Evolutionary conservation across 2,888 invertebrate species (phyloP).

Genomic region (Achlya flavicornis): DNA sequence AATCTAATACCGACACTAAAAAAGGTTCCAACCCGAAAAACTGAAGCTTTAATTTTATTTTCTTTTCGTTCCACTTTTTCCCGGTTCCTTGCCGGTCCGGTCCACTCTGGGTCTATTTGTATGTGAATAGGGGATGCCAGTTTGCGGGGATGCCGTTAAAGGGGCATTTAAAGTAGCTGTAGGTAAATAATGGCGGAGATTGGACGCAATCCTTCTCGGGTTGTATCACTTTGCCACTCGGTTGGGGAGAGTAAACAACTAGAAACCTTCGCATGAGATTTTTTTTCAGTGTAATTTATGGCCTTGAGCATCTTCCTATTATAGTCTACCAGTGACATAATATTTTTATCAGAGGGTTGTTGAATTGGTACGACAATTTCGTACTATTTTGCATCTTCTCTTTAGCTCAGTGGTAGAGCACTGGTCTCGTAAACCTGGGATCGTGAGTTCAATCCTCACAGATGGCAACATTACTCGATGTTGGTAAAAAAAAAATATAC

Average conservation of each 20-base stretch:
- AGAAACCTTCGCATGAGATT: slow-evolving; percentile 31
- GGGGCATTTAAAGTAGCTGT: slow-evolving; percentile 41
- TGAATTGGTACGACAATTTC: not conserved
- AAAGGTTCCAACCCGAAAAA: slow-evolving; percentile 30
- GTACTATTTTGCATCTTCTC: not conserved
- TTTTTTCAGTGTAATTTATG: not conserved
- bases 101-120: slow-evolving; percentile 35
- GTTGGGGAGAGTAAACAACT: slow-evolving; percentile 10
- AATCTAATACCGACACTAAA: slow-evolving; percentile 23
- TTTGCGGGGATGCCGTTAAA: slow-evolving; percentile 38
- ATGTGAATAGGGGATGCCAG: slow-evolving; percentile 31
- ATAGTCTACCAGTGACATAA: too few species aligned
- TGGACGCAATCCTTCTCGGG: slow-evolving; percentile 17
- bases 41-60: slow-evolving; percentile 34
- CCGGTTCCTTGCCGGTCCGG: slow-evolving; percentile 26
- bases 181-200: slow-evolving; percentile 45
- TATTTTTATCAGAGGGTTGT: not conserved
- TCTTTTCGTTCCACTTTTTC: slow-evolving; percentile 31
- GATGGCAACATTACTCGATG: not conserved
- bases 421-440: slow-evolving; percentile 90
- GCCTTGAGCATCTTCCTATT: not conserved
- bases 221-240: slow-evolving; percentile 18
- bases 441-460: slow-evolving; percentile 87
- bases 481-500: not conserved
- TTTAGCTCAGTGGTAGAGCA: slow-evolving; percentile 85